A percentile compares a stretch with the other conserved stretches of the same genome.
Evolutionary conservation across 2,113 vertebrate genomes (phyloP).

Genomic region (chimpanzee (Pan troglodytes)): DNA sequence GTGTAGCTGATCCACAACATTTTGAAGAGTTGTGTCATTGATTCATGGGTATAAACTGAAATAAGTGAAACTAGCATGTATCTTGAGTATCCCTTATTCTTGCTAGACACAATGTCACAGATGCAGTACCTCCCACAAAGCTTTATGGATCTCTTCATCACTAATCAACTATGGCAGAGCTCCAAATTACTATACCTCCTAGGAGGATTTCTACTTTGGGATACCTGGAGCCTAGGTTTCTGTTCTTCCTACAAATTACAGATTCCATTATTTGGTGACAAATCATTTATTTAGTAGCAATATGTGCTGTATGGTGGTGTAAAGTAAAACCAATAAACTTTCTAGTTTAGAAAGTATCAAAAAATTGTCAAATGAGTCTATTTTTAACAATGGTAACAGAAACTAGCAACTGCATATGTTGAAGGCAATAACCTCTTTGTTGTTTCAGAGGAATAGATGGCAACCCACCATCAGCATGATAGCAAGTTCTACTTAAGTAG

Average conservation of each 20-base stretch:
- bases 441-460: constrained; percentile 76
- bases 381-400: constrained; percentile 58
- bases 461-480: constrained; percentile 78
- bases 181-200: not conserved
- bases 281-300: not conserved
- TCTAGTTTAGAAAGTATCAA: not conserved
- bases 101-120: not conserved
- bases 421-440: constrained; percentile 31
- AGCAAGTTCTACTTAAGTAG: constrained; percentile 77
- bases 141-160: not conserved
- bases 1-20: not conserved
- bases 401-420: not conserved
- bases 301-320: not conserved
- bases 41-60: not conserved
- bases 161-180: not conserved
- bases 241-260: not conserved
- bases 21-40: not conserved
- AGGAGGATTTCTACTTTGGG: not conserved
- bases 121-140: not conserved
- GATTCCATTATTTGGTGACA: not conserved
- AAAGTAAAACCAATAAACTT: constrained; percentile 36
- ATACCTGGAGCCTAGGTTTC: not conserved
- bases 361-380: constrained; percentile 41
- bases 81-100: not conserved
- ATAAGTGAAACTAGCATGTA: not conserved